Evolutionary conservation across 2,797 vertebrate species (phyloP), one percentile per base, ranked within the genome.

Genomic region (Phoxinus dragarum): DNA sequence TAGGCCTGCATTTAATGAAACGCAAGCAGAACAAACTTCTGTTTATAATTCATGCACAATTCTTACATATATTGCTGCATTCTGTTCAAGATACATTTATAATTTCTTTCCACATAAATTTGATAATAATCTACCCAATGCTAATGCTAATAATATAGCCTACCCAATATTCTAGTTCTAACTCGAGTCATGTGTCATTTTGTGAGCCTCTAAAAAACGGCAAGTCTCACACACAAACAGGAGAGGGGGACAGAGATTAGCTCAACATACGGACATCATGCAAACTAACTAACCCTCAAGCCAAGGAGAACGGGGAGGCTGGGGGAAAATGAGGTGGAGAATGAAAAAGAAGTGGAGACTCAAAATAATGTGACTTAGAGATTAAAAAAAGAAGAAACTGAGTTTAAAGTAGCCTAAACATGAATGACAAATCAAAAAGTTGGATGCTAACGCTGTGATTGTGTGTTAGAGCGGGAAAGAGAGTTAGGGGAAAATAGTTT

Each of bases 181-280:
- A n/a, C 34, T 42, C 5, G 54, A 27, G 12, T 61, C 4, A 27
- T 59, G 10, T 4, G 77, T 82, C 86, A 79, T 82, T 86, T 84
- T 87, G 81, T 75, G 74, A 88, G 42, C 36, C 67, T 5, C 56
- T 49, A 74, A 56, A 69, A 86, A 73, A 47, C 5, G 69, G 84
- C 54, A 73, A 79, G 84, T 89, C 86, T 88, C 86, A 82, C 61
- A 77, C 84, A 56, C 85, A 88, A 89, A 88, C 87, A 80, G 86
- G 69, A 84, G 85, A 87, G 89, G 89, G 88, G 86, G 87, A 76
- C 64, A 88, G 67, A 87, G 84, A 36, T 79, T 47, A 85, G 66
- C 74, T 84, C 82, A 27, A 79, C 56, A 59, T 10, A 69, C 11
- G 3, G 68, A 81, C 19, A 72, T 44, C 27, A 71, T 49, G 21